Conservation (phyloP, 2,888 invertebrate species). For the Glaucopsyche alexis region DNA sequence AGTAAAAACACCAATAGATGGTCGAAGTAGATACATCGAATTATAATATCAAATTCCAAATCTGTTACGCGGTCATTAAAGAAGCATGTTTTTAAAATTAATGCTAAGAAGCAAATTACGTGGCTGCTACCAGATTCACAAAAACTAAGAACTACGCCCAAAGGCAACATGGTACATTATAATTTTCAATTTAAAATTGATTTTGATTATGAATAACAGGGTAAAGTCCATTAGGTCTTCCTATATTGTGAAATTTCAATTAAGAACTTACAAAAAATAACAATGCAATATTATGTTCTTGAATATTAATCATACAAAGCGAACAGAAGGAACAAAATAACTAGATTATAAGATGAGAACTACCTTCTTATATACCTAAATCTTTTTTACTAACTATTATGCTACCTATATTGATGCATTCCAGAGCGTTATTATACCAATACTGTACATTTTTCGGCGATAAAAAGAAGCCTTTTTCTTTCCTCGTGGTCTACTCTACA, state of each 20-base stretch:
- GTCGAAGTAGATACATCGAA: background rate
- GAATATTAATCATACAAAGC: background rate
- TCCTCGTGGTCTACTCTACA: too few relatives aligned
- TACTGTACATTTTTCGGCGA: too few relatives aligned
- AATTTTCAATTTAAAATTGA: constrained; percentile 21
- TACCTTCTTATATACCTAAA: too few relatives aligned
- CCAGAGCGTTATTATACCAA: too few relatives aligned
- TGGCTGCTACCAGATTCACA: constrained; percentile 5
- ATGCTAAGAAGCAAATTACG: background rate
- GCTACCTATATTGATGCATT: too few relatives aligned
- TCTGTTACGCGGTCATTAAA: constrained; percentile 4
- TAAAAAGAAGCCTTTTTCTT: too few relatives aligned
- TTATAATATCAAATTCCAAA: background rate
- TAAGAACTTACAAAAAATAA: background rate
- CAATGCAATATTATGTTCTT: background rate
- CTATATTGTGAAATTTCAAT: constrained; percentile 15
- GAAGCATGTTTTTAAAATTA: constrained; percentile 7
- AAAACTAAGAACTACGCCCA: constrained; percentile 18
- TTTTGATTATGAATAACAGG: constrained; percentile 12
- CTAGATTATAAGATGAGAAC: too few relatives aligned
- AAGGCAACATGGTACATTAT: constrained; percentile 28
- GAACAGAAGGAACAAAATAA: background rate
- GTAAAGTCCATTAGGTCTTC: background rate
- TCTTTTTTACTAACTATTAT: too few relatives aligned
- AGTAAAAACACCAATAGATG: background rate